phyloP scores from a whole-genome alignment of 1,140 invertebrate species.

The Solenopsis fugax region DNA sequence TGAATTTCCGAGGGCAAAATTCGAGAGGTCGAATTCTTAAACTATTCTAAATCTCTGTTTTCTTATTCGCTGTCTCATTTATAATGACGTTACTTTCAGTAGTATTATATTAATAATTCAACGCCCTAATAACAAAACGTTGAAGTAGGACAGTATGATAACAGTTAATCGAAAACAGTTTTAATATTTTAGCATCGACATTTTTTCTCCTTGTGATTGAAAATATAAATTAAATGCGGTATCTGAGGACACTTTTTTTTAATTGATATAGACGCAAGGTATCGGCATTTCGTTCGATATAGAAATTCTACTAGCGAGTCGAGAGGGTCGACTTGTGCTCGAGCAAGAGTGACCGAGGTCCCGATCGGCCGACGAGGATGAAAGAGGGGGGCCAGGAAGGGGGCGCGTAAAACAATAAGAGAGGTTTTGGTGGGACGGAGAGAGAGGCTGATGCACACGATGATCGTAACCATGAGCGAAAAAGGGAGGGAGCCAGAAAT shows the following conservation, averaged over 20 bases:
- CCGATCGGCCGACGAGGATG: conserved; percentile 43
- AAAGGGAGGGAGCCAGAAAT: background rate
- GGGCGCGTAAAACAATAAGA: conserved; percentile 48
- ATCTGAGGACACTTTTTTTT: background rate
- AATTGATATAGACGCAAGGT: background rate
- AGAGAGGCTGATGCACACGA: conserved; percentile 23
- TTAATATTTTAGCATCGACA: background rate
- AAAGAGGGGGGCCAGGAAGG: conserved; percentile 12
- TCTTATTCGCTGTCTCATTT: background rate
- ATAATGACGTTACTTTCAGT: background rate
- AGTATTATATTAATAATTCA: background rate
- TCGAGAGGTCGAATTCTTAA: background rate
- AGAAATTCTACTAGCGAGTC: conserved; percentile 16
- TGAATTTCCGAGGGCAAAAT: background rate
- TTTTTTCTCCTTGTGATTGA: background rate
- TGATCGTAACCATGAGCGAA: conserved; percentile 18
- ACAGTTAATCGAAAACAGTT: background rate
- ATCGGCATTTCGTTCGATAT: conserved; percentile 29
- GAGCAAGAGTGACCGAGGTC: conserved; percentile 49
- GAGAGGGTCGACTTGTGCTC: conserved; percentile 30
- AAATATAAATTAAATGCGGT: conserved; percentile 19
- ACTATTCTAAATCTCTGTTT: background rate
- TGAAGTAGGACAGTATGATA: background rate
- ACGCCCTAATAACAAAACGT: background rate
- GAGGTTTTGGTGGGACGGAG: conserved; percentile 46